Percentiles rank a stretch among this genome's conserved stretches.
phyloP scores from a whole-genome alignment of 1,140 invertebrate genomes.

The Bombus balteatus region DNA sequence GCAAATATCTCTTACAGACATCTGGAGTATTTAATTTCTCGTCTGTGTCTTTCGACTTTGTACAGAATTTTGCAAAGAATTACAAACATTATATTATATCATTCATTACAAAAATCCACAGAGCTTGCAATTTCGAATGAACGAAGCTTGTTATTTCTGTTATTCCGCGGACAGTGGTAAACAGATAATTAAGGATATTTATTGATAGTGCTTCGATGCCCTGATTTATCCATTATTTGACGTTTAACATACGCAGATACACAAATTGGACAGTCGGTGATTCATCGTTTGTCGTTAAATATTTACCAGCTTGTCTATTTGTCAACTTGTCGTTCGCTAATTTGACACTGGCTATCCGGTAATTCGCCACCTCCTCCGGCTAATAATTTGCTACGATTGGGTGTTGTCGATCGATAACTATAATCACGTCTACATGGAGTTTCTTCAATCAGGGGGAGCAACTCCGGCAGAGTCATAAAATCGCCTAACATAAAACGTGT shows the following conservation, averaged over 20 bases:
- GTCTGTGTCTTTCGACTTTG: too few species aligned
- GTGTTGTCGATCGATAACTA: not conserved
- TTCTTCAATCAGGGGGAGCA: not conserved
- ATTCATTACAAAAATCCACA: too few species aligned
- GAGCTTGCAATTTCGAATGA: not conserved
- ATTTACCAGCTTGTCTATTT: constrained; percentile 13
- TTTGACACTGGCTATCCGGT: not conserved
- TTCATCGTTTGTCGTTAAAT: constrained; percentile 9
- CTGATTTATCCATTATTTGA: not conserved
- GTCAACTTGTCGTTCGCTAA: constrained; percentile 15
- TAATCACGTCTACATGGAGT: not conserved
- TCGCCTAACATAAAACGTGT: too few species aligned
- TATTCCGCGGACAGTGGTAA: not conserved
- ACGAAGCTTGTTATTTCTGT: not conserved
- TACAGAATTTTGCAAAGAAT: too few species aligned
- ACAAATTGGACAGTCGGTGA: not conserved
- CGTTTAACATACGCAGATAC: not conserved
- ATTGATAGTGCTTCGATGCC: not conserved
- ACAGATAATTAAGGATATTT: not conserved
- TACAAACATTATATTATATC: too few species aligned
- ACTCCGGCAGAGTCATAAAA: too few species aligned
- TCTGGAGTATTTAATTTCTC: too few species aligned
- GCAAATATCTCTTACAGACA: too few species aligned
- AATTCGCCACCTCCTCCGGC: not conserved
- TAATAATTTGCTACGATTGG: constrained; percentile 3